Evolutionary conservation across 1,140 invertebrate genomes (phyloP), one percentile per base, ranked within the genome.

Genomic region (Monomorium pharaonis): DNA sequence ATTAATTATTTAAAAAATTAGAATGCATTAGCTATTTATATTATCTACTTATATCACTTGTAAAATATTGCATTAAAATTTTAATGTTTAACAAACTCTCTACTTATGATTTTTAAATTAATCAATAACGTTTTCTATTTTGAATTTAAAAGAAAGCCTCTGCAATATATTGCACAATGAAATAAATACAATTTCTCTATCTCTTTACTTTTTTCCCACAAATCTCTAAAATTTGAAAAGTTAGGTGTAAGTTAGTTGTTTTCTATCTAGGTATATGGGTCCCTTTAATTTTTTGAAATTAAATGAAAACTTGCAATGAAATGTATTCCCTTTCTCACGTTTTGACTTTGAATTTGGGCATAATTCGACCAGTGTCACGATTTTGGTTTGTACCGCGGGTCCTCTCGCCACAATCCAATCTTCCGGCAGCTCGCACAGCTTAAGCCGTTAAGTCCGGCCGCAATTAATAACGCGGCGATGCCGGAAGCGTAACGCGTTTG

Each of bases 391-490:
- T 9, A 24, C 27, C 14, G 37, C 24, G 10, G 14, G 16, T 51
- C 62, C 24, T 51, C n/a, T 51, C 3, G 24, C 24, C 24, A 44
- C 51, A 70, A 80, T 58, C 37, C 27, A 74, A 74, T 37, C 33
- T 44, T 83, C 51, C 54, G 24, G 30, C 24, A 56, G 60, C 37
- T 44, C 78, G 69, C 14, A 14, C 33, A 51, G 67, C 51, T 72
- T 83, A 74, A 83, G 54, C 56, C 37, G 51, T 58, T 72, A 47
- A 67, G 24, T 83, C 49, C 67, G 24, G 14, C 30, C n/a, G 37
- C 54, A 58, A 83, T 83, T 83, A 83, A 83, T 72, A 72, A 70
- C 37, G 37, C 65, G 65, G 27, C 27, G 24, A 58, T 24, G 51
- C 78, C 51, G 67, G 78, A 72, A 81, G 21, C 37, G 47, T 18